Evolutionary conservation across 2,888 invertebrate genomes (phyloP).

Genomic region (Pammene fasciana): DNA sequence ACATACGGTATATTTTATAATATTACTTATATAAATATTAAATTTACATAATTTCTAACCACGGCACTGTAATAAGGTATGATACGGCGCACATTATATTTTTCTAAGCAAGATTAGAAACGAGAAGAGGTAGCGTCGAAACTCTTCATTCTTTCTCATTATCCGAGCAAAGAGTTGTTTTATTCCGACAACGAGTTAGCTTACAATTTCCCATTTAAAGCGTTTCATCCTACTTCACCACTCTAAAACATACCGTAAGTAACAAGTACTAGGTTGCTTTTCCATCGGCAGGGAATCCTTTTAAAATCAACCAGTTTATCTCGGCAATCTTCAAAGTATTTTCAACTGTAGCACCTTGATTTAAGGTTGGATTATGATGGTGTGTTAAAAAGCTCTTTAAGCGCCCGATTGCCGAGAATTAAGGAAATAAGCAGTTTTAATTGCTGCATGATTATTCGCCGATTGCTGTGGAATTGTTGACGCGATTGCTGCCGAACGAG

Average conservation of each 20-base stretch:
- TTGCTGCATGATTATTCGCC: slow-evolving; percentile 37
- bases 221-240: slow-evolving; percentile 57
- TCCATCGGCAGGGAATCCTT: slow-evolving; percentile 6
- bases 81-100: too few relatives aligned
- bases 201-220: slow-evolving; percentile 80
- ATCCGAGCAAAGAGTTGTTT: slow-evolving; percentile 82
- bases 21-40: too few relatives aligned
- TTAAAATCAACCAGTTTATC: slow-evolving; percentile 30
- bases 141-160: slow-evolving; percentile 69
- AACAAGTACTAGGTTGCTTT: slow-evolving; percentile 28
- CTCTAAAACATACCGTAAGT: slow-evolving; percentile 19
- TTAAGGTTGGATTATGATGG: slow-evolving; percentile 53
- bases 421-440: slow-evolving; percentile 42
- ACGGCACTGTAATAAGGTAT: too few relatives aligned
- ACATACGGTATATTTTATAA: too few relatives aligned
- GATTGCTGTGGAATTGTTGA: slow-evolving; percentile 25
- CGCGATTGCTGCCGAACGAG: slow-evolving; percentile 36
- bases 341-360: slow-evolving; percentile 38
- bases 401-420: slow-evolving; percentile 33
- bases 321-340: slow-evolving; percentile 44
- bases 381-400: slow-evolving; percentile 24
- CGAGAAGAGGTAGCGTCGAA: slow-evolving; percentile 18
- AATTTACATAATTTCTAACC: too few relatives aligned
- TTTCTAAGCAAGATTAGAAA: neutral
- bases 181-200: slow-evolving; percentile 78